A percentile compares a stretch with the other conserved stretches of the same genome.
phyloP scores from a whole-genome alignment of 1,140 invertebrate genomes.

The Drosophila varians region DNA sequence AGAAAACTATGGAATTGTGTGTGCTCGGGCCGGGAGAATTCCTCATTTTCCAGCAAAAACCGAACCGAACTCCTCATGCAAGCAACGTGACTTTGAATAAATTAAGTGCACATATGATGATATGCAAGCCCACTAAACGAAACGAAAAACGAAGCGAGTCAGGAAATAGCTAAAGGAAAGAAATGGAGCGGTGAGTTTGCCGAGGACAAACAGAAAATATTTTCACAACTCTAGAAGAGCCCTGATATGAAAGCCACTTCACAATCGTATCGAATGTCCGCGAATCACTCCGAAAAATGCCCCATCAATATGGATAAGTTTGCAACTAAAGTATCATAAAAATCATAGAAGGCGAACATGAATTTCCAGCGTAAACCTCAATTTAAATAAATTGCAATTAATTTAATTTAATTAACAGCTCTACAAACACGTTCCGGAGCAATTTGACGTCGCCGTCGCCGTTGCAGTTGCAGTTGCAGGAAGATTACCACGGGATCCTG shows the following conservation, averaged over 20 bases:
- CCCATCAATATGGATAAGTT: conserved; percentile 23
- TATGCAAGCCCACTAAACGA: conserved; percentile 46
- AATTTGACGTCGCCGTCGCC: conserved; percentile 16
- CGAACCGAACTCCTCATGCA: conserved; percentile 26
- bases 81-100: conserved; percentile 79
- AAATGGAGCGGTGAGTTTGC: conserved; percentile 53
- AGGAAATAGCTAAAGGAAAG: conserved; percentile 6
- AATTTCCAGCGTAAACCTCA: conserved; percentile 26
- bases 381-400: conserved; percentile 50
- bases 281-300: conserved; percentile 17
- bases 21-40: conserved; percentile 36
- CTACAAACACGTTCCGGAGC: conserved; percentile 52
- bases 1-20: conserved; percentile 36
- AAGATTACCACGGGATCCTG: conserved; percentile 28
- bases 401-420: conserved; percentile 67
- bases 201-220: conserved; percentile 33
- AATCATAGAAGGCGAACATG: conserved; percentile 24
- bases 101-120: conserved; percentile 70
- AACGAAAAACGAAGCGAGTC: background rate
- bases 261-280: conserved; percentile 22
- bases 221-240: background rate
- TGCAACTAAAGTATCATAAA: conserved; percentile 9
- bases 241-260: conserved; percentile 7
- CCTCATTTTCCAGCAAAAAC: conserved; percentile 35
- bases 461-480: too few relatives aligned